These are phyloP conservation scores for Eutrigla gurnardus DNA, from an alignment of 2,797 vertebrate species.

Conservation along the genomic window DNA sequence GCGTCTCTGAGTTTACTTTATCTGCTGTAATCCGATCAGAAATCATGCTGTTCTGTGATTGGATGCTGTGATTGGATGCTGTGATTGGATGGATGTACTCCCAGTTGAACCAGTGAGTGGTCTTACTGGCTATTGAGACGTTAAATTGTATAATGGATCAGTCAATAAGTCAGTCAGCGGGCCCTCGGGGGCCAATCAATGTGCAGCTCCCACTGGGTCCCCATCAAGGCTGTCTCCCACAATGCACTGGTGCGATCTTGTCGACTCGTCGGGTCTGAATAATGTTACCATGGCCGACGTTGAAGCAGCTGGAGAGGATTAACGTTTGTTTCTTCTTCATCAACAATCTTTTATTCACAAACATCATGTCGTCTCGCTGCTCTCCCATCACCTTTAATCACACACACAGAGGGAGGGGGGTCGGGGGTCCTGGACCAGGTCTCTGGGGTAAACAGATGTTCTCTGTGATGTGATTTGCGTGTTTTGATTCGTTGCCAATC, in stretches of 20 bases:
- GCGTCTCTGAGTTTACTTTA: too few relatives aligned
- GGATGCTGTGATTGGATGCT: background rate
- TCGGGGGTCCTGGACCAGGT: conserved; percentile 28
- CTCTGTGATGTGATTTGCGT: conserved; percentile 45
- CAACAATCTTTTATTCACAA: conserved; percentile 15
- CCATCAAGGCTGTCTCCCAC: too few relatives aligned
- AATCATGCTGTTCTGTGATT: too few relatives aligned
- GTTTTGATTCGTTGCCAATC: conserved; percentile 41
- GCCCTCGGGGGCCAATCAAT: too few relatives aligned
- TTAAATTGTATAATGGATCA: conserved; percentile 59
- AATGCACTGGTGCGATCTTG: too few relatives aligned
- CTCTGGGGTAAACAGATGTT: conserved; percentile 59
- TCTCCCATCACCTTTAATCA: conserved; percentile 9
- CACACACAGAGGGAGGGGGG: background rate
- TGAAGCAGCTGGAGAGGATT: too few relatives aligned
- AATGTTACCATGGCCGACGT: too few relatives aligned
- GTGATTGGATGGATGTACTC: background rate
- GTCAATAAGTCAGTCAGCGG: conserved; percentile 61
- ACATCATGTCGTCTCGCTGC: conserved; percentile 16
- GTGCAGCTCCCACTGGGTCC: conserved; percentile 16
- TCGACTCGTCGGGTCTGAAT: too few relatives aligned
- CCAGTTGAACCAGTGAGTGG: conserved; percentile 30
- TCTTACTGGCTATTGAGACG: conserved; percentile 60
- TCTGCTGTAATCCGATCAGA: too few relatives aligned
- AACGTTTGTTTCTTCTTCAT: too few relatives aligned